Evolutionary conservation across 2,113 vertebrate genomes (phyloP), one percentile per base, ranked within the genome.

Genomic region (Charina bottae): DNA sequence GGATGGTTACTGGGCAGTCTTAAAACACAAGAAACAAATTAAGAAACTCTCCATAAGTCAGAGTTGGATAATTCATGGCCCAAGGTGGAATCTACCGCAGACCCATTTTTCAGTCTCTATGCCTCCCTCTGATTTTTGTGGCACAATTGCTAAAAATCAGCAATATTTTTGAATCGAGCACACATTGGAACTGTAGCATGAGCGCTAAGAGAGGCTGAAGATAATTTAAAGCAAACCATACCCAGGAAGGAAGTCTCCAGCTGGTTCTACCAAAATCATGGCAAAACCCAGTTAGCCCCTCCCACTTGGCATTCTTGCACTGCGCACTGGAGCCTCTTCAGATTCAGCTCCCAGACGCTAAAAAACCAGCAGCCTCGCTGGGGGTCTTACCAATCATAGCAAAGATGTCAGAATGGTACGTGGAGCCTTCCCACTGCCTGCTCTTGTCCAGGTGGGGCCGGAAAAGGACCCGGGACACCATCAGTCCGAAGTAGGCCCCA

Each of bases 401-500:
- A 21, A 99, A 98, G 92, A 98, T 90, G 93, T 99, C 99, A 0
- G 96, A 97, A 62, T 98, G 98, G 60, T 98, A 98, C 53, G 98
- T 96, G 0, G 86, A 97, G 46, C 96, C 54, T 96, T 97, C 98
- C 93, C 28, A 97, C 24, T 98, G 95, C 72, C 97, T 95, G 97
- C 97, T 98, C 92, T 97, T 98, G 1, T 97, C 94, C 95, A 95
- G 84, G 2, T 89, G 95, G 6, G 98, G 97, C 17, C 97, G 97
- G 94, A 98, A 98, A 62, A 99, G 96, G 54, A 98, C 42, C n/a
- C 98, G 90, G 0, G 99, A 97, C 46, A 99, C 97, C 93, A 96
- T 94, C 92, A 99, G 93, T 23, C 99, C 99, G 0, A 99, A 99
- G 95, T 99, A 99, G 56, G 99, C 99, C 1, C 99, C 99, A 0